Evolutionary conservation across 2,113 vertebrate species (phyloP), one percentile per base, ranked within the genome.

Genomic region (Anthoscopus minutus): DNA sequence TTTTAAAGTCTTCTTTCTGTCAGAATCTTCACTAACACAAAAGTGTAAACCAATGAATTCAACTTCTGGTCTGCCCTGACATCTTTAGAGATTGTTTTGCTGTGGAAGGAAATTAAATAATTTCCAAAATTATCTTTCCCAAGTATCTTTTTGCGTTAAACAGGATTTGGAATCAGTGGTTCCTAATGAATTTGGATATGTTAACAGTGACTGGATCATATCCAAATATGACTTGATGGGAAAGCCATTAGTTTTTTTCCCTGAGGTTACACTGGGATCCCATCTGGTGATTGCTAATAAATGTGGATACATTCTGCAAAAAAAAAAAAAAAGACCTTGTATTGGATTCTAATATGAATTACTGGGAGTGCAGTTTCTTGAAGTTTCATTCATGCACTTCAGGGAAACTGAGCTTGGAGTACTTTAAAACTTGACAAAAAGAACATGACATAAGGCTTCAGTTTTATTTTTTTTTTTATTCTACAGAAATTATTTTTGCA

Each of bases 151-250:
- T 74, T 91, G 70, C 14, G 1, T 66, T 88, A 67, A 90, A 83
- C 61, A 77, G 61, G 31, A 48, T 90, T 95, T 91, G 57, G 86
- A 94, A 86, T 95, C 91, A 65, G 86, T 66, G 83, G 58, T 89
- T 96, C 70, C 92, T 95, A 92, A 91, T 94, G 84, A 95, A 95
- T 96, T 94, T 81, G 95, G 81, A 33, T 94, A 91, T 58, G 90
- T 86, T 94, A 96, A 91, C 88, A 53, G 84, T 65, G 76, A 94
- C 92, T 95, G 96, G 96, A 97, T 92, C 56, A 7, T 91, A 86
- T 96, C 95, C 95, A 97, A 93, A 96, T 74, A 95, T 78, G 86
- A 96, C 93, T 97, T 71, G 96, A 89, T 96, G 96, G 95, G 94
- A 97, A 97, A 96, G 65, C 76, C 92, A 77, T 97, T 90, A 87